Conservation (phyloP, 37 sponge, comb jelly and placozoan species). For the Spongilla lacustris region DNA sequence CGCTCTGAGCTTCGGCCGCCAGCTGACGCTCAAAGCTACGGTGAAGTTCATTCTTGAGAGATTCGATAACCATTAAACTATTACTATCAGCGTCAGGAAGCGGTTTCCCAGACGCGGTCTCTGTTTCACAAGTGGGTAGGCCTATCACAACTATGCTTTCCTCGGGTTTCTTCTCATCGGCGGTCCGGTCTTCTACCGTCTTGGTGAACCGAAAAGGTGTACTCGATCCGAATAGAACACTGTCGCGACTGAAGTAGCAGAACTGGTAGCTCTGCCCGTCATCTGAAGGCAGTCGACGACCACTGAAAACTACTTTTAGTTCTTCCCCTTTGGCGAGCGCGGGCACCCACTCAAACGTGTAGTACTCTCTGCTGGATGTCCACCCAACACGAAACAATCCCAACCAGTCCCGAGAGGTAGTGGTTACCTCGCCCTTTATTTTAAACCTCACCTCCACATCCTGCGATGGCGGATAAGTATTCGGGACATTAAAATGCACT, state of each 20-base stretch:
- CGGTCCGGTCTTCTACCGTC: neutral
- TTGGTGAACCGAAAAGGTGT: neutral
- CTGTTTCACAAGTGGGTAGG: no score
- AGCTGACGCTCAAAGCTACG: neutral
- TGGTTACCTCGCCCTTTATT: neutral
- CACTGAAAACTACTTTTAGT: conserved; percentile 29
- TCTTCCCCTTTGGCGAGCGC: neutral
- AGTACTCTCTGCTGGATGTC: conserved; percentile 81
- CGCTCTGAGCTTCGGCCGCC: neutral
- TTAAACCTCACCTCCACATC: neutral
- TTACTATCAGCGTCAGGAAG: neutral
- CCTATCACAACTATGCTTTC: no score
- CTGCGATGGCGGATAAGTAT: neutral
- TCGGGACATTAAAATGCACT: neutral
- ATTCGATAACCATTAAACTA: neutral
- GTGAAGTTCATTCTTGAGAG: neutral
- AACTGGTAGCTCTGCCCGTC: conserved; percentile 76
- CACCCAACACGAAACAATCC: conserved; percentile 85
- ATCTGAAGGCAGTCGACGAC: conserved; percentile 62
- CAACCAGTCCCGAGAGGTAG: conserved; percentile 69
- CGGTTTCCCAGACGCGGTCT: neutral
- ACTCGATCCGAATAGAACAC: neutral
- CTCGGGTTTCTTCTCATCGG: neutral
- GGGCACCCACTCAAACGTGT: conserved; percentile 86
- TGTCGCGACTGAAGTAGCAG: conserved; percentile 52